Conservation (phyloP, 2,888 invertebrate species). For the Diadegma fenestrale region DNA sequence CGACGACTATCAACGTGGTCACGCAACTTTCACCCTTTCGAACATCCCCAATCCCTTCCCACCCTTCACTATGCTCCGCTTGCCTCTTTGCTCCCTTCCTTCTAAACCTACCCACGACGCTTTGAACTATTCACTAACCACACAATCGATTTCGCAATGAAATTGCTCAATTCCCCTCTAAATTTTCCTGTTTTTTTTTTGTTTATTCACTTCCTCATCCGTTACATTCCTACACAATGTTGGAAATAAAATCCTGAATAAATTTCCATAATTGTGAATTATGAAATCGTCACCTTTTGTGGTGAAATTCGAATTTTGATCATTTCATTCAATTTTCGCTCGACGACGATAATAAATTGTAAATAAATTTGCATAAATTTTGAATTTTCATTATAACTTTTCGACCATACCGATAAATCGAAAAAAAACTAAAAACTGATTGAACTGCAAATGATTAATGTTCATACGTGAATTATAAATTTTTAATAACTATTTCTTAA, state of each 20-base stretch:
- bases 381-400: neutral
- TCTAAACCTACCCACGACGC: conserved; percentile 38
- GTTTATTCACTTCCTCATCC: neutral
- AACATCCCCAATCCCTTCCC: conserved; percentile 23
- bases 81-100: neutral
- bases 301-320: neutral
- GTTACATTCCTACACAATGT: neutral
- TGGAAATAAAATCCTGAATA: neutral
- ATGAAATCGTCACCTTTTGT: neutral
- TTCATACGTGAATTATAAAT: neutral
- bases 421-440: neutral
- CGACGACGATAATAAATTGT: neutral
- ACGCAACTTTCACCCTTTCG: conserved; percentile 53
- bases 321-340: neutral
- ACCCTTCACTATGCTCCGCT: too few species aligned
- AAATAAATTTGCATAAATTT: neutral
- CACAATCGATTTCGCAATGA: conserved; percentile 47
- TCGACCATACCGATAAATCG: neutral
- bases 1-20: conserved; percentile 27
- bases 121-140: conserved; percentile 43
- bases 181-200: neutral
- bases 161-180: conserved; percentile 43
- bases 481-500: neutral
- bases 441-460: neutral
- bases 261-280: too few species aligned